Evolutionary conservation across 2,113 vertebrate genomes (phyloP), one percentile per base, ranked within the genome.

Genomic region (Epinephelus lanceolatus): DNA sequence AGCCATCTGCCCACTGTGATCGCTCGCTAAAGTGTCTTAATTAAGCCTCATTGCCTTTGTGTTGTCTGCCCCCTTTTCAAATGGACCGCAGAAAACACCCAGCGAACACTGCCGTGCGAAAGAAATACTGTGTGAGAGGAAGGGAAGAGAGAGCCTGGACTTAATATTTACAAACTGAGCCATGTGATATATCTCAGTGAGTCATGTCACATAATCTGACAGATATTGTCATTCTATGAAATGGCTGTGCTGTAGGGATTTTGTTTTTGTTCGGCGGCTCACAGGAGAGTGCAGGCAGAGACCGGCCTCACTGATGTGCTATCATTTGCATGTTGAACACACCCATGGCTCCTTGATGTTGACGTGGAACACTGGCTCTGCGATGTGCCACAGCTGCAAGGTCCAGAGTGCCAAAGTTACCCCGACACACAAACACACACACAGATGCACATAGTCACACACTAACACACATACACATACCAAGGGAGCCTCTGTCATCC

Each of bases 1-100:
- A 85, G 92, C 93, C 93, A 94, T 94, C 93, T 93, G 95, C 89
- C 93, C 94, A 92, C 93, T 93, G 92, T 94, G 93, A 93, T 95
- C 87, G 47, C 81, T 80, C 70, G 71, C 91, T 92, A 89, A 94
- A 94, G 90, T 92, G 93, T 94, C 90, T 95, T 94, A 91, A 94
- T 95, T 94, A 95, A 89, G 89, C 90, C 90, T 88, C 88, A 51
- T 87, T 89, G 88, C 75, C 85, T 93, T 90, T 94, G 88, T 94
- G 86, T 88, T 59, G 9, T 10, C 8, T 49, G 76, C 61, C 70
- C 65, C 60, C 37, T 47, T 62, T 86, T 84, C 84, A 88, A 66
- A 88, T 27, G 62, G 72, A 86, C 83, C 69, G 63, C 42, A 30
- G 77, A 71, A 79, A 83, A 84, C 4, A 12, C 77, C 61, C 68